Evolutionary conservation across 2,797 vertebrate species (phyloP), one percentile per base, ranked within the genome.

Genomic region (Benthosema pterotum): DNA sequence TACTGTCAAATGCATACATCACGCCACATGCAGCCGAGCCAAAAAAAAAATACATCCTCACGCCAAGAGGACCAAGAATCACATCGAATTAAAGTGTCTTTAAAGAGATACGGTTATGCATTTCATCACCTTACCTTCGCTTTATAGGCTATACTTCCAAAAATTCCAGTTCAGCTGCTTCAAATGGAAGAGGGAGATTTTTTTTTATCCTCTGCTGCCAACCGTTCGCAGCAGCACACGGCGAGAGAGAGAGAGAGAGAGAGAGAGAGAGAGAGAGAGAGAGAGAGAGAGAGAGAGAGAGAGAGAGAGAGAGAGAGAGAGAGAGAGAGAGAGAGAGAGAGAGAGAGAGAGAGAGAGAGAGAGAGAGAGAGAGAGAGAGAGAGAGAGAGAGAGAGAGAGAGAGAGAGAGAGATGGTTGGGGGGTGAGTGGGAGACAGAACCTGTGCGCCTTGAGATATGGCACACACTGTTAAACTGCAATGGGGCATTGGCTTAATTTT

Each of bases 171-270:
- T 85, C 78, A 68, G 64, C 61, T 65, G 75, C 61, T 60, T 58
- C 83, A 60, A 80, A 76, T 70, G 56, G 65, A n/a, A 81, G 55
- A 74, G 57, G 71, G 56, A 53, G 62, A 38, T 5, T 51, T 65
- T 63, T 61, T 49, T 14, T 42, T 73, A 72, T 81, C 83, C 79
- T 71, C 72, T 43, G 79, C 72, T 43, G 79, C 68, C 69, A 82
- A 69, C 88, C 83, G 74, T 78, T 86, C 74, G 22, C 22, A 77
- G 82, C 84, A 84, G 74, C 84, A 73, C 78, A 73, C 69, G 52
- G 75, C 49, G 73, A 14, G 71, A 62, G 72, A 15, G 78, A 51
- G 73, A 63, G 65, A 52, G 65, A 25, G 57, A 11, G 69, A 61
- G 69, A 50, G 65, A 61, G 68, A 22, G 69, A 54, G 66, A 49